Evolutionary conservation across 1,140 invertebrate genomes (phyloP).

Genomic region (Pentalonia nigronervosa): DNA sequence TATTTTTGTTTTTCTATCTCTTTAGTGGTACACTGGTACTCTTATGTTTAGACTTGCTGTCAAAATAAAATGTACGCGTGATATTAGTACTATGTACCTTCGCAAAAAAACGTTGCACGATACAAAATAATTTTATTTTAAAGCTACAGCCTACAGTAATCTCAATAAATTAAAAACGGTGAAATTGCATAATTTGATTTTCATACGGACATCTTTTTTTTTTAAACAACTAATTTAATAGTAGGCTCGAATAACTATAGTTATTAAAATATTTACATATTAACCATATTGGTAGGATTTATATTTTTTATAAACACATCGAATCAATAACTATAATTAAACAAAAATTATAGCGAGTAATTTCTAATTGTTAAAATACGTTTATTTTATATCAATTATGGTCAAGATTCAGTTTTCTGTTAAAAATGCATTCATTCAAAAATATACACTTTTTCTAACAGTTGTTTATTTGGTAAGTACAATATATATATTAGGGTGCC

Average conservation of each 20-base stretch:
- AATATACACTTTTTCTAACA: neutral
- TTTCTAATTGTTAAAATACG: neutral
- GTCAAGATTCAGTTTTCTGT: neutral
- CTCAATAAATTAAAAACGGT: too few species aligned
- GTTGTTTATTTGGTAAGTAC: neutral
- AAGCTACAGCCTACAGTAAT: too few species aligned
- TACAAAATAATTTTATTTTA: too few species aligned
- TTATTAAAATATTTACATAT: neutral
- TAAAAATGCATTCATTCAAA: neutral
- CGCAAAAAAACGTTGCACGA: too few species aligned
- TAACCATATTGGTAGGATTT: neutral
- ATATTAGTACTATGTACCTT: too few species aligned
- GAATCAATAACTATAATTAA: neutral
- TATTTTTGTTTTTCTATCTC: too few species aligned
- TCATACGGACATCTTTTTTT: too few species aligned
- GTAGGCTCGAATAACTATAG: neutral
- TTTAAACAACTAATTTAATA: neutral
- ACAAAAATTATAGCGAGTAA: neutral
- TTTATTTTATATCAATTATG: neutral
- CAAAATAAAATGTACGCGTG: too few species aligned
- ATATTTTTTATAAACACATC: neutral
- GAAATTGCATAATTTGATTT: too few species aligned
- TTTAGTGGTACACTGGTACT: too few species aligned
- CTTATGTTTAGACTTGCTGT: too few species aligned
- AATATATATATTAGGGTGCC: neutral